Evolutionary conservation across 2,888 invertebrate genomes (phyloP), one percentile per base, ranked within the genome.

Genomic region (Andrena hattorfiana): DNA sequence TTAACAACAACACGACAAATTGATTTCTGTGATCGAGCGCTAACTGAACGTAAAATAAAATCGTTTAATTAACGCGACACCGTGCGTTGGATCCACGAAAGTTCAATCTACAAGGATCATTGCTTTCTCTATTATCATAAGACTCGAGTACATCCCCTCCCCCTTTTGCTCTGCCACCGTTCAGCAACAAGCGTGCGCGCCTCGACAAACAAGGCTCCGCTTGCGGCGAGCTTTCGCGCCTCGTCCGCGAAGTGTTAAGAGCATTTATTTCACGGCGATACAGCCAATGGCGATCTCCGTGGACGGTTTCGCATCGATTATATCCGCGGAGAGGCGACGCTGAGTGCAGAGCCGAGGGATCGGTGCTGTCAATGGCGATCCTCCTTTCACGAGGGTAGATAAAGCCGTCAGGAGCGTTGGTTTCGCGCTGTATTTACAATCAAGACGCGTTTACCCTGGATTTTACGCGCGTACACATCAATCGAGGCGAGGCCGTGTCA

Each of bases 401-500:
- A 73, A 49, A 20, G 20, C 10, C 10, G 16, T 62, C 42, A 42
- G 42, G 42, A 42, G 42, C 42, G 42, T 42, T 42, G 16, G 4
- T 75, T 67, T 26, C 54, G 62, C 6, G 20, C 4, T 3, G 32
- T 23, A 7, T 62, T 56, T 62, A 42, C 48, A 28, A 70, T 49
- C 48, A 56, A 78, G 56, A 30, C 49, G 35, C 16, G 54, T 70
- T 66, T 28, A 66, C 30, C 48, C 77, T 42, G 77, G 8, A 54
- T 77, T 64, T 76, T 60, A 42, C 30, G 70, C 23, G 49, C 16
- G 20, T 42, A 49, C 28, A 54, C 75, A 68, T 76, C 56, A 63
- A 78, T 78, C 28, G 68, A 75, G n/a, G 20, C 76, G 76, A 79
- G 79, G 76, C 32, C 79, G 79, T 20, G 56, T 35, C 32, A 64